Evolutionary conservation across 2,888 invertebrate species (phyloP).

Genomic region (Cybosia mesomella): DNA sequence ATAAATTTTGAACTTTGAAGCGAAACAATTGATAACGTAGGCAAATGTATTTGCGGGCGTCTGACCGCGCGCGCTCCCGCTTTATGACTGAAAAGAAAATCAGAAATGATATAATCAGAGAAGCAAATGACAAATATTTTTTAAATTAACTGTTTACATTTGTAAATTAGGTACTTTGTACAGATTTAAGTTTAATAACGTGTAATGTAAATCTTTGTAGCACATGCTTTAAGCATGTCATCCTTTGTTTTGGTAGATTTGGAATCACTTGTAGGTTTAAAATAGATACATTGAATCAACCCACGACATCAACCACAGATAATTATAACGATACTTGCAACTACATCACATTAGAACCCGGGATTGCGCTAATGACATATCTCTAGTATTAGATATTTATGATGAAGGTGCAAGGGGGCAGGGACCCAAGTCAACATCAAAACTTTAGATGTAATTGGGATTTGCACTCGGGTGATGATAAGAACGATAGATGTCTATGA

Average conservation of each 20-base stretch:
- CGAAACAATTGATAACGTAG: constrained; percentile 29
- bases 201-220: background rate
- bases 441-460: no score
- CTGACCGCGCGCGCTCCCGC: constrained; percentile 61
- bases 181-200: background rate
- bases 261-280: constrained; percentile 14
- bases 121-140: constrained; percentile 63
- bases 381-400: no score
- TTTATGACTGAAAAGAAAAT: constrained; percentile 73
- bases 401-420: no score
- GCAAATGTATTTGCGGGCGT: constrained; percentile 52
- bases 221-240: background rate
- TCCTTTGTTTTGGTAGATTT: constrained; percentile 9
- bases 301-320: background rate
- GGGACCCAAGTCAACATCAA: no score
- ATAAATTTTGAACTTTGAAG: constrained; percentile 33
- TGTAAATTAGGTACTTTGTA: constrained; percentile 7
- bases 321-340: background rate
- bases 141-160: constrained; percentile 21
- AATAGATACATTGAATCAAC: constrained; percentile 22
- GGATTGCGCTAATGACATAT: no score
- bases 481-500: no score
- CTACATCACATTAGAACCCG: background rate
- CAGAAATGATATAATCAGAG: constrained; percentile 72
- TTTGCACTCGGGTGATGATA: no score